Percentiles rank a stretch among this genome's conserved stretches.
Conservation (phyloP, 2,888 invertebrate genomes). For the Calliphora vomitoria region DNA sequence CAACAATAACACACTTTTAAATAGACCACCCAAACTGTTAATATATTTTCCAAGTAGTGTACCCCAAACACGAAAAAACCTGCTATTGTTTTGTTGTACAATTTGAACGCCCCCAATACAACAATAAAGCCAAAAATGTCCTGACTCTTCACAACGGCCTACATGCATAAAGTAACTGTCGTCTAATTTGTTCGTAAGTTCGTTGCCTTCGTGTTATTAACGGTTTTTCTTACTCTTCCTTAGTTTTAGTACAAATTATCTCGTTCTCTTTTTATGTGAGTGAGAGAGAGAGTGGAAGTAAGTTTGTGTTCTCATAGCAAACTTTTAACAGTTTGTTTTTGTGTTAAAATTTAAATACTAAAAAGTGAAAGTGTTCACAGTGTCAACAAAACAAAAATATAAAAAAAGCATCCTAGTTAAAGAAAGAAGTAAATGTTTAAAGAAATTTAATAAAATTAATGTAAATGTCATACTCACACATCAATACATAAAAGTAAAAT, state of each 20-base stretch:
- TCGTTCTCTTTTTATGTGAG: not conserved
- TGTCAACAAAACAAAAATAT: constrained; percentile 5
- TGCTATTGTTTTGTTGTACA: constrained; percentile 26
- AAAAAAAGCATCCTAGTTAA: not conserved
- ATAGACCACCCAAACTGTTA: constrained; percentile 25
- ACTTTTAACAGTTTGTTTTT: not conserved
- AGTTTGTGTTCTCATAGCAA: not conserved
- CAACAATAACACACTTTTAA: constrained; percentile 6
- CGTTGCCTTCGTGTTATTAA: constrained; percentile 7
- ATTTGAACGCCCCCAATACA: constrained; percentile 23
- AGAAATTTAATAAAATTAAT: constrained; percentile 6
- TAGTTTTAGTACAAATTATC: constrained; percentile 7
- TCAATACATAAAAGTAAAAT: not conserved
- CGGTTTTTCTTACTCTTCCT: not conserved
- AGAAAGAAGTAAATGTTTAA: not conserved
- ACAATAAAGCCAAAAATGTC: not conserved
- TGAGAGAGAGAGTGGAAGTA: not conserved
- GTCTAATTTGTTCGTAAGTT: constrained; percentile 23
- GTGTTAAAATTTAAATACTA: not conserved
- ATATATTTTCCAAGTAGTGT: not conserved
- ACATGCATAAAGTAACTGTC: constrained; percentile 5
- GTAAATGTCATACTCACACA: not conserved
- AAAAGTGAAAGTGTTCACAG: constrained; percentile 14
- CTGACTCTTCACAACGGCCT: constrained; percentile 11
- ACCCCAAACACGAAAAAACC: constrained; percentile 12